phyloP scores from a whole-genome alignment of 2,113 vertebrate genomes.

The Prionailurus viverrinus region DNA sequence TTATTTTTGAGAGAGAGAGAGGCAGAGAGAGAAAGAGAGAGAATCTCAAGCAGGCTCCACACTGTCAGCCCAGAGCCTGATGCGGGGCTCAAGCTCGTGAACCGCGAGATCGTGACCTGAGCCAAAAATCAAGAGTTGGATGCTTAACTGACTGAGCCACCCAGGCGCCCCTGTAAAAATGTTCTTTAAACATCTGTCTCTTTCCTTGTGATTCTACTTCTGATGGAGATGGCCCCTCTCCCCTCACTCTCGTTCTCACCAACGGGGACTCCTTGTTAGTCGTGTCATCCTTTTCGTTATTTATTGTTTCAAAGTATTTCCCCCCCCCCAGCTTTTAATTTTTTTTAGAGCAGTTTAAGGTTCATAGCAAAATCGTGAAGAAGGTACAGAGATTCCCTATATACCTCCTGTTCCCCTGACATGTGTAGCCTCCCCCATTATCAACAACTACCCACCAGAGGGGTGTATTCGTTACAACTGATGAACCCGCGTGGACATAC shows the following conservation, averaged over 20 bases:
- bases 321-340: not conserved
- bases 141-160: too few relatives aligned
- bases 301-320: not conserved
- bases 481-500: not conserved
- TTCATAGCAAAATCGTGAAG: not conserved
- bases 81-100: too few relatives aligned
- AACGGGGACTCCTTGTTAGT: too few relatives aligned
- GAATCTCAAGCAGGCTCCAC: too few relatives aligned
- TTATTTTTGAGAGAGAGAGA: too few relatives aligned
- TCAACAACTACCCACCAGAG: not conserved
- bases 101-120: too few relatives aligned
- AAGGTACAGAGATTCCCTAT: not conserved
- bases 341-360: not conserved
- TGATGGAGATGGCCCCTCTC: not conserved
- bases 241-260: not conserved
- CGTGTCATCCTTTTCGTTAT: not conserved
- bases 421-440: too few relatives aligned
- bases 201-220: not conserved
- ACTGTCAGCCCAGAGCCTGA: too few relatives aligned
- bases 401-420: rapidly evolving
- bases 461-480: not conserved
- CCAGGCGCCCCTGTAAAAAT: not conserved
- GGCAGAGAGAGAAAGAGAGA: too few relatives aligned
- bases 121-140: too few relatives aligned
- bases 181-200: not conserved